Conservation (phyloP, 1,140 invertebrate species). For the Chelonus insularis region DNA sequence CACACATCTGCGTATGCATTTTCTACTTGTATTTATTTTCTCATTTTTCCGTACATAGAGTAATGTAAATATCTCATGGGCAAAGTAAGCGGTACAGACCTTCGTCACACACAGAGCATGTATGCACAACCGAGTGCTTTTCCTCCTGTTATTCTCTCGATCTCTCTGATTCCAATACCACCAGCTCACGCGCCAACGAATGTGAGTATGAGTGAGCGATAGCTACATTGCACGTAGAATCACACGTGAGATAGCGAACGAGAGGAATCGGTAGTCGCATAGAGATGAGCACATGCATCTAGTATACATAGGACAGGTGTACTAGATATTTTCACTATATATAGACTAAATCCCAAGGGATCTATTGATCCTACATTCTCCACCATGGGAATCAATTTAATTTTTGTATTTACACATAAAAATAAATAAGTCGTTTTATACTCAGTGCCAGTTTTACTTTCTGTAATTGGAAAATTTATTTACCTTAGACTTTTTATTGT, state of each 20-base stretch:
- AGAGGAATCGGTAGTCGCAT: slow-evolving; percentile 23
- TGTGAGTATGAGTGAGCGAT: slow-evolving; percentile 13
- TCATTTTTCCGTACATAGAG: not conserved
- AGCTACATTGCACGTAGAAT: slow-evolving; percentile 10
- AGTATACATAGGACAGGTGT: slow-evolving; percentile 17
- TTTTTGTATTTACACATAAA: too few species aligned
- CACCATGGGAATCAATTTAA: too few species aligned
- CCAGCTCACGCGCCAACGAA: slow-evolving; percentile 9
- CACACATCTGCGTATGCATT: not conserved
- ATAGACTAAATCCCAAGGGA: too few species aligned
- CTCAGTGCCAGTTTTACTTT: too few species aligned
- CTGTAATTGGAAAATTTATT: too few species aligned
- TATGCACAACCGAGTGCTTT: slow-evolving; percentile 21
- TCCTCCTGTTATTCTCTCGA: not conserved
- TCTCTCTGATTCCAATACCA: slow-evolving; percentile 18
- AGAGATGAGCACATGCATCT: slow-evolving; percentile 23
- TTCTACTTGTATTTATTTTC: not conserved
- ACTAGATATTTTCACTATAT: not conserved
- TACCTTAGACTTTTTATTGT: too few species aligned
- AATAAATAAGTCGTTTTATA: too few species aligned
- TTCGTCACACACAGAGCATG: slow-evolving; percentile 6
- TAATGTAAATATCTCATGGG: slow-evolving; percentile 9
- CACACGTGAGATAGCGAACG: slow-evolving; percentile 21
- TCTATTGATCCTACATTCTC: too few species aligned
- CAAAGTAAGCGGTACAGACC: not conserved